A percentile compares a stretch with the other conserved stretches of the same genome.
phyloP scores from a whole-genome alignment of 2,888 invertebrate genomes.

The Dryomyza anilis region DNA sequence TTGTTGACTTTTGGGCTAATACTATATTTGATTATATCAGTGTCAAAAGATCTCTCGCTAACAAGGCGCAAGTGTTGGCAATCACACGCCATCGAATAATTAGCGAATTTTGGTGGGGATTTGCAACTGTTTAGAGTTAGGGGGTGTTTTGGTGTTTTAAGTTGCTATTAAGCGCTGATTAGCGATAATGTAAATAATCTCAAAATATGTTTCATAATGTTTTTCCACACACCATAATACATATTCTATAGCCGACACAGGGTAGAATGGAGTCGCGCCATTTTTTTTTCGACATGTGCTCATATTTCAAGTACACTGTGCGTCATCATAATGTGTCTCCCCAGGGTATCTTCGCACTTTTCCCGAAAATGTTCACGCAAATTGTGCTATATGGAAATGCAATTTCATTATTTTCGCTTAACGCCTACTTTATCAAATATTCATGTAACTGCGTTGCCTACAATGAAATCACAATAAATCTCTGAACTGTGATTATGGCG shows the following conservation, averaged over 20 bases:
- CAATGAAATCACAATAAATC: slow-evolving; percentile 32
- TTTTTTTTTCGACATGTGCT: not conserved
- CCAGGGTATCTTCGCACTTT: slow-evolving; percentile 28
- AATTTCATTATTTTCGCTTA: slow-evolving; percentile 23
- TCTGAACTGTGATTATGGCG: slow-evolving; percentile 23
- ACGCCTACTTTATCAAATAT: slow-evolving; percentile 21
- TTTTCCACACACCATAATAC: too few relatives aligned
- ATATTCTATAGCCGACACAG: too few relatives aligned
- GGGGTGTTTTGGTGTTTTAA: not conserved
- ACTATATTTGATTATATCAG: slow-evolving; percentile 6
- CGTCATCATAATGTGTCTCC: slow-evolving; percentile 33
- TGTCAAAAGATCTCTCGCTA: not conserved
- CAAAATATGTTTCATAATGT: too few relatives aligned
- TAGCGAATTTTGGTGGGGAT: slow-evolving; percentile 9
- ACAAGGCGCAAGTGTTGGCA: slow-evolving; percentile 10
- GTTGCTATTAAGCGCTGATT: slow-evolving; percentile 14
- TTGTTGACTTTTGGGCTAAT: not conserved
- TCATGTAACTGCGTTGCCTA: slow-evolving; percentile 22
- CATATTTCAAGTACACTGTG: slow-evolving; percentile 47
- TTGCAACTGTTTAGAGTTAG: too few relatives aligned
- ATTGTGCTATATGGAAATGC: slow-evolving; percentile 22
- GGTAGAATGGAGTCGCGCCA: not conserved
- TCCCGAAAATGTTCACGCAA: slow-evolving; percentile 39
- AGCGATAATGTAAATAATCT: slow-evolving; percentile 18
- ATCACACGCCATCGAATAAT: slow-evolving; percentile 24